A percentile compares a stretch with the other conserved stretches of the same genome.
These are phyloP conservation scores for Adrianichthys oophorus DNA, from an alignment of 2,797 vertebrate genomes.

Conservation along the genomic window DNA sequence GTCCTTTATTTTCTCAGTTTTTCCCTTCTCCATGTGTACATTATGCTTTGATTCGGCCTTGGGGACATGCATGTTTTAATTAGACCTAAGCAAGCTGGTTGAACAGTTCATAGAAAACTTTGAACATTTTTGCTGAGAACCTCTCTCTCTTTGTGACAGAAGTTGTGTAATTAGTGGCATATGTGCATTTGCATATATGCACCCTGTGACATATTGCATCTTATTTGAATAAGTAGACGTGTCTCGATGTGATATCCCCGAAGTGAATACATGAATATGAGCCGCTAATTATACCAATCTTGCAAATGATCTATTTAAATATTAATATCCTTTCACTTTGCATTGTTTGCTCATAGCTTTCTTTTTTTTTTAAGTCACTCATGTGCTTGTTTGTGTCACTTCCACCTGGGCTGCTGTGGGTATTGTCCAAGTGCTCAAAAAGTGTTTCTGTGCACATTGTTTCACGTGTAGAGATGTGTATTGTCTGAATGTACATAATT, in stretches of 20 bases:
- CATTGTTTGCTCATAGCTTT: constrained; percentile 72
- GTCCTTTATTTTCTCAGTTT: constrained; percentile 75
- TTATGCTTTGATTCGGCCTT: constrained; percentile 74
- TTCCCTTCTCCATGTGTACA: constrained; percentile 73
- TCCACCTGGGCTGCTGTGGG: constrained; percentile 60
- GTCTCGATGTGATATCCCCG: constrained; percentile 76
- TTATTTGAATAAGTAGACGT: constrained; percentile 77
- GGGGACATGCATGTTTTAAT: constrained; percentile 73
- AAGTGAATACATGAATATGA: constrained; percentile 83
- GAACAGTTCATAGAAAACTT: constrained; percentile 74
- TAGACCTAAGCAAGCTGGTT: constrained; percentile 72
- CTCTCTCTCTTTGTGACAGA: constrained; percentile 72
- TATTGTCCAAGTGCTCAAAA: constrained; percentile 45
- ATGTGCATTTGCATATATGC: constrained; percentile 77
- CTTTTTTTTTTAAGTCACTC: constrained; percentile 49
- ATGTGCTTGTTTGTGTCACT: constrained; percentile 70
- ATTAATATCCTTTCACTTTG: constrained; percentile 79
- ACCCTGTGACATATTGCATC: constrained; percentile 76
- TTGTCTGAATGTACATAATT: constrained; percentile 34
- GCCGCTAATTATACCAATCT: constrained; percentile 80
- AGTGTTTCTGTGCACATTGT: constrained; percentile 30
- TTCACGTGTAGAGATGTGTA: constrained; percentile 54
- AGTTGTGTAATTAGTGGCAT: constrained; percentile 76
- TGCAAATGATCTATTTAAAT: constrained; percentile 82
- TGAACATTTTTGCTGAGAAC: constrained; percentile 67